A percentile compares a stretch with the other conserved stretches of the same genome.
Conservation (phyloP, 2,797 vertebrate species). For the Syndactyla subalaris region DNA sequence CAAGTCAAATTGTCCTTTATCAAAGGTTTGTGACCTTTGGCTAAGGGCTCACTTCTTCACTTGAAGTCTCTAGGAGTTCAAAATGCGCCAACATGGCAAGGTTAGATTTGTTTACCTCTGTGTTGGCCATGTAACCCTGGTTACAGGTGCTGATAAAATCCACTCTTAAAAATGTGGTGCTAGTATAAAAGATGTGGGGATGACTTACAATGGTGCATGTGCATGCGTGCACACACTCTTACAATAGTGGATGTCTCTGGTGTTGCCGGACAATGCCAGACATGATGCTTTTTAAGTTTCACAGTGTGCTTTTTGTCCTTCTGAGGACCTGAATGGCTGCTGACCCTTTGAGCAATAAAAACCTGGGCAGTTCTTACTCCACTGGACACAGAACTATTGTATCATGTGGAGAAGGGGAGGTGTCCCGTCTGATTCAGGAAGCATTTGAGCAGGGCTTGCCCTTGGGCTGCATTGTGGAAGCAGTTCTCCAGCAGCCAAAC, state of each 20-base stretch:
- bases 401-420: background rate
- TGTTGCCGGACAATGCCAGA: slow-evolving; percentile 70
- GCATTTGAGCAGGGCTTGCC: background rate
- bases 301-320: slow-evolving; percentile 13
- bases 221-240: background rate
- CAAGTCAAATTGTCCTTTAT: background rate
- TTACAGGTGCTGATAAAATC: slow-evolving; percentile 33
- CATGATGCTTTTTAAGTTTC: slow-evolving; percentile 25
- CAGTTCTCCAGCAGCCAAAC: background rate
- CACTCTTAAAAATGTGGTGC: slow-evolving; percentile 72
- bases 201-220: slow-evolving; percentile 14
- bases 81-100: background rate
- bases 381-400: background rate
- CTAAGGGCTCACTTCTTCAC: background rate
- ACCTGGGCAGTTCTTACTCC: background rate
- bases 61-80: slow-evolving; percentile 32
- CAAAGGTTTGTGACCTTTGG: background rate
- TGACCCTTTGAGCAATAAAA: slow-evolving; percentile 22
- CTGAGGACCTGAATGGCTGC: background rate
- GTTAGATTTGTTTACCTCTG: slow-evolving; percentile 4
- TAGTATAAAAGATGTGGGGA: slow-evolving; percentile 51
- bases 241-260: background rate
- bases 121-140: background rate
- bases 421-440: background rate
- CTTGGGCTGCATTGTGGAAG: background rate